Conservation (phyloP, 2,888 invertebrate species). For the Drosophila ezoana region DNA sequence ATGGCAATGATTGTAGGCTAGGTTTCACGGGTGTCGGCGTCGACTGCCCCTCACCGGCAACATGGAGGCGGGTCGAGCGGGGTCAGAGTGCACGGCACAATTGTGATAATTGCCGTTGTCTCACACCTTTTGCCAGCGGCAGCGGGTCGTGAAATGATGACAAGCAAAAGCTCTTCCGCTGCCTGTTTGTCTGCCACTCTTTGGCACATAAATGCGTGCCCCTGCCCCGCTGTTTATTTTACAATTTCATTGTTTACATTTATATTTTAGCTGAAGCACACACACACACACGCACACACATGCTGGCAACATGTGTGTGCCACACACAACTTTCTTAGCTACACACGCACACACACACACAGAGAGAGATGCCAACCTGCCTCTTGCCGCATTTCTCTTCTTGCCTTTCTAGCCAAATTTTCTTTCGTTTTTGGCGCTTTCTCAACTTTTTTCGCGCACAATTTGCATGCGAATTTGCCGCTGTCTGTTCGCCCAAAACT, state of each 20-base stretch:
- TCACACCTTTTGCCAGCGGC: conserved; percentile 67
- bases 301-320: conserved; percentile 37
- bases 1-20: conserved; percentile 56
- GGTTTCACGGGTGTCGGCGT: conserved; percentile 13
- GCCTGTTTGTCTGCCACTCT: conserved; percentile 62
- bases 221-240: conserved; percentile 60
- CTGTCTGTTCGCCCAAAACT: conserved; percentile 64
- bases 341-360: conserved; percentile 17
- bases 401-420: conserved; percentile 31
- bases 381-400: not conserved
- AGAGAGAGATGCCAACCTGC: not conserved
- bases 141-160: conserved; percentile 78
- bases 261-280: conserved; percentile 56
- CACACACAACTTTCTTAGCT: conserved; percentile 43
- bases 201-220: conserved; percentile 35
- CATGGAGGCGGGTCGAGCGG: not conserved
- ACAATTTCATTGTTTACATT: conserved; percentile 81
- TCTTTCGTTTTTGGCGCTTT: conserved; percentile 60
- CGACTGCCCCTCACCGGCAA: conserved; percentile 1
- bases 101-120: conserved; percentile 81
- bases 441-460: conserved; percentile 78
- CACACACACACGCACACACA: conserved; percentile 15
- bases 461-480: conserved; percentile 80
- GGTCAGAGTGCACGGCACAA: conserved; percentile 56
- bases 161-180: conserved; percentile 77